These are phyloP conservation scores for Decapterus maruadsi DNA, from an alignment of 2,797 vertebrate species.

Conservation along the genomic window DNA sequence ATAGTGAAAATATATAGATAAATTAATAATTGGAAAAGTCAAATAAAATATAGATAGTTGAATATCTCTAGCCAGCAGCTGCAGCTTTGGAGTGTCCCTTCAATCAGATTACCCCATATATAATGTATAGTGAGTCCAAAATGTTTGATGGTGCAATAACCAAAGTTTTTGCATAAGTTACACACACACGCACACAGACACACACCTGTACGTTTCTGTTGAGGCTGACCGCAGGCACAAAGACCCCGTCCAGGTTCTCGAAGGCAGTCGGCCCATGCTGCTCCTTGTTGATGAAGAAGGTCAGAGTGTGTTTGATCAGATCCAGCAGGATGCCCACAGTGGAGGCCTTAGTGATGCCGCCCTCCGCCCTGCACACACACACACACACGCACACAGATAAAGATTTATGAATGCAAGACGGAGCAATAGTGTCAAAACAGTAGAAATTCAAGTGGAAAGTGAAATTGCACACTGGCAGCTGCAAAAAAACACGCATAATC, in stretches of 20 bases:
- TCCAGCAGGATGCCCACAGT: conserved; percentile 96
- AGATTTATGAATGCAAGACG: background rate
- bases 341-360: conserved; percentile 94
- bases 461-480: background rate
- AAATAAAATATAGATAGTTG: no score
- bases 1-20: no score
- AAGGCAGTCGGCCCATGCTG: conserved; percentile 97
- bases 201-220: conserved; percentile 97
- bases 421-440: background rate
- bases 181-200: conserved; percentile 4
- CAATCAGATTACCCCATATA: no score
- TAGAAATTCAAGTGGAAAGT: background rate
- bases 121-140: no score
- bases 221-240: conserved; percentile 97
- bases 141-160: background rate
- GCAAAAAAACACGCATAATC: no score
- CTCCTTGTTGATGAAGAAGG: conserved; percentile 96
- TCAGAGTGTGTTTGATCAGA: conserved; percentile 92
- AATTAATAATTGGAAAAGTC: no score
- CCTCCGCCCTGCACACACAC: conserved; percentile 90
- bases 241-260: conserved; percentile 94
- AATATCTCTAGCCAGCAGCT: no score
- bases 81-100: no score
- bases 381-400: conserved; percentile 23
- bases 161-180: background rate